Conservation (phyloP, 2,797 vertebrate genomes). For the Artibeus lituratus region DNA sequence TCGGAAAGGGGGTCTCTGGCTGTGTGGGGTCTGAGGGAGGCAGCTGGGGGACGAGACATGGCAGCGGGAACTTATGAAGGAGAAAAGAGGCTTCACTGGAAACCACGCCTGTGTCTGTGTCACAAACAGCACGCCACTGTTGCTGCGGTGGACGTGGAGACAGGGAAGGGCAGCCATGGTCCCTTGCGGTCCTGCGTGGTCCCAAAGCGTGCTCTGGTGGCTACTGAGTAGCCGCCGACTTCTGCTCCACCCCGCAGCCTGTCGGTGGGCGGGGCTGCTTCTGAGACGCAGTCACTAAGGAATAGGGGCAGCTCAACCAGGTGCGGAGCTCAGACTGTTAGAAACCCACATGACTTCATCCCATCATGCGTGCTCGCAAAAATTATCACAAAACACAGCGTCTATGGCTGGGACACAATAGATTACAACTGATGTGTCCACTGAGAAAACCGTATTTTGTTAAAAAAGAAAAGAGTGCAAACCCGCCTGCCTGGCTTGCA, state of each 20-base stretch:
- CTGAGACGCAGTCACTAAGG: not conserved
- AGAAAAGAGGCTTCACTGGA: accelerated
- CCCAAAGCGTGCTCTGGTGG: not conserved
- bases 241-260: not conserved
- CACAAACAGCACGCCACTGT: accelerated
- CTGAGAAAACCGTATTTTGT: not conserved
- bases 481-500: accelerated
- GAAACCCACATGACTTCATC: accelerated
- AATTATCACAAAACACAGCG: not conserved
- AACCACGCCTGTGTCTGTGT: not conserved
- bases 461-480: not conserved
- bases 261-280: accelerated
- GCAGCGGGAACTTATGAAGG: not conserved
- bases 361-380: not conserved
- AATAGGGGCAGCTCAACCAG: no score
- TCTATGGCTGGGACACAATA: accelerated
- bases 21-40: accelerated
- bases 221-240: accelerated
- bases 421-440: accelerated
- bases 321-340: accelerated
- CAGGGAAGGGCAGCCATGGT: accelerated
- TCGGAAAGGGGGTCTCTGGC: not conserved
- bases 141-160: not conserved
- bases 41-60: accelerated
- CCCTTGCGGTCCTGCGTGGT: not conserved